Evolutionary conservation across 2,797 vertebrate species (phyloP).

Genomic region (Tolypeutes matacus): DNA sequence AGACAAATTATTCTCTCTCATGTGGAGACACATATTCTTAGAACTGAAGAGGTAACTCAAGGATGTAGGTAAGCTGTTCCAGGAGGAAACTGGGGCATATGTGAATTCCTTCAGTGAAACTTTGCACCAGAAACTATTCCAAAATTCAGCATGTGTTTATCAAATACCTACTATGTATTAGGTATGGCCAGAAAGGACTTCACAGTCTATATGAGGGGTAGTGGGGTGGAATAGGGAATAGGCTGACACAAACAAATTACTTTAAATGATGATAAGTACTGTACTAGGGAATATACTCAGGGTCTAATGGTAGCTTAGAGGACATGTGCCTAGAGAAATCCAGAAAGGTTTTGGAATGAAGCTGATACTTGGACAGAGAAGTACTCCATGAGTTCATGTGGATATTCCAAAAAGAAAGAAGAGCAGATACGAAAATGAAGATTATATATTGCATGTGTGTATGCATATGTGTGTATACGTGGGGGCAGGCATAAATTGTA

Average conservation of each 20-base stretch:
- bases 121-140: background rate
- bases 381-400: background rate
- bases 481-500: background rate
- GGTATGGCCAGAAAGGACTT: background rate
- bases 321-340: background rate
- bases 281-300: background rate
- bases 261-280: constrained; percentile 29
- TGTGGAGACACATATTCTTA: background rate
- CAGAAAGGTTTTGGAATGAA: background rate
- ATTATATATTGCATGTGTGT: background rate
- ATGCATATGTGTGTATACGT: background rate
- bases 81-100: background rate
- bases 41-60: constrained; percentile 34
- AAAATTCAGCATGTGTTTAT: background rate
- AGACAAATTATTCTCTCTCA: background rate
- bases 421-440: background rate
- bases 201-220: background rate
- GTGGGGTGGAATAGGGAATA: background rate
- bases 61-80: background rate
- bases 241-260: background rate
- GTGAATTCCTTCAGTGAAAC: background rate
- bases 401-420: constrained; percentile 8
- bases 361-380: background rate
- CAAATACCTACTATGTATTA: background rate
- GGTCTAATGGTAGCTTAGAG: background rate